These are phyloP conservation scores for Sclerurus mexicanus DNA, from an alignment of 2,113 vertebrate species.

Conservation along the genomic window DNA sequence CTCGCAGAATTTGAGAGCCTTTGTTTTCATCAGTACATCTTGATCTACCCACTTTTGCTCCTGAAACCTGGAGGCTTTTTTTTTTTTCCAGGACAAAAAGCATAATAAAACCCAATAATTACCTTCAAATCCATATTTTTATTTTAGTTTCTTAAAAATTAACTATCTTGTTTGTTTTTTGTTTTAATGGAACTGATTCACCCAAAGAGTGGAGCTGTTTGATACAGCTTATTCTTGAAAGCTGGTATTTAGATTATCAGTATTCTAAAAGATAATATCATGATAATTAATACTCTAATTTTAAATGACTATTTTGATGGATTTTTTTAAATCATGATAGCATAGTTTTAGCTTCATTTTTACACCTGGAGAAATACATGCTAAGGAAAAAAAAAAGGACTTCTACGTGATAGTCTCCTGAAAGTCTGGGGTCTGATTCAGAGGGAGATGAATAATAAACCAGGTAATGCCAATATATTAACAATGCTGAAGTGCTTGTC, in stretches of 20 bases:
- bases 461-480: slow-evolving; percentile 62
- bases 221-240: not conserved
- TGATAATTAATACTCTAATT: not conserved
- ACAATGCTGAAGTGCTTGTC: slow-evolving; percentile 54
- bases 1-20: not conserved
- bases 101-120: not conserved
- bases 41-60: not conserved
- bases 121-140: not conserved
- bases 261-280: not conserved
- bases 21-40: not conserved
- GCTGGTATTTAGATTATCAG: not conserved
- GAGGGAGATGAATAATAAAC: slow-evolving; percentile 34
- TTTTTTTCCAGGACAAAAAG: not conserved
- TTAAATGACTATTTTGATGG: not conserved
- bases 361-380: not conserved
- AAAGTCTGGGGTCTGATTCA: slow-evolving; percentile 13
- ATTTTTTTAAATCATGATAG: not conserved
- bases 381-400: not conserved
- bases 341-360: not conserved
- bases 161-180: not conserved
- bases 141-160: not conserved
- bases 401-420: not conserved
- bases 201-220: not conserved
- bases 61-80: not conserved
- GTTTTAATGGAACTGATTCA: not conserved